These are phyloP conservation scores for Noctua pronuba DNA, from an alignment of 2,888 invertebrate genomes.

Conservation along the genomic window DNA sequence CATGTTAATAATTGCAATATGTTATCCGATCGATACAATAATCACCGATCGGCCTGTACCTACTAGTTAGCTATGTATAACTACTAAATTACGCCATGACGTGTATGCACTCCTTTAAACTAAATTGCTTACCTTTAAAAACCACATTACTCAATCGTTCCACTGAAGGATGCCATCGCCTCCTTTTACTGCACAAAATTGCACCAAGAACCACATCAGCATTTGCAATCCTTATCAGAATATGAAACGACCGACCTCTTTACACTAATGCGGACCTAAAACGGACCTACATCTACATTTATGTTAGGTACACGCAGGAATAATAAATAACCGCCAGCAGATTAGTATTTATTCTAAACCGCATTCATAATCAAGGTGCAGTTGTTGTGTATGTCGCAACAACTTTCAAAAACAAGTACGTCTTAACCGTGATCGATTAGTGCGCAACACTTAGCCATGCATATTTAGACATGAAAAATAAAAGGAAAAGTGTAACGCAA, in stretches of 20 bases:
- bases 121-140: slow-evolving; percentile 37
- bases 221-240: slow-evolving; percentile 53
- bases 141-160: slow-evolving; percentile 46
- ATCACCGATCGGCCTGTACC: not conserved
- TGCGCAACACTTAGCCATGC: slow-evolving; percentile 58
- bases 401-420: slow-evolving; percentile 59
- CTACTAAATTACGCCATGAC: not conserved
- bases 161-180: slow-evolving; percentile 38
- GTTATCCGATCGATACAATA: slow-evolving; percentile 14
- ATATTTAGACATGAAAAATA: slow-evolving; percentile 66
- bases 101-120: slow-evolving; percentile 8
- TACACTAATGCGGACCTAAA: slow-evolving; percentile 32
- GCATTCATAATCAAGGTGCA: slow-evolving; percentile 39
- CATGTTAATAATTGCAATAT: not conserved
- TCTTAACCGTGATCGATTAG: slow-evolving; percentile 64
- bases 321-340: slow-evolving; percentile 35
- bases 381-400: slow-evolving; percentile 48
- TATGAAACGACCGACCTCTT: slow-evolving; percentile 50
- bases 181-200: slow-evolving; percentile 50
- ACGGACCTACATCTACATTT: slow-evolving; percentile 28
- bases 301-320: slow-evolving; percentile 32
- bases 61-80: not conserved
- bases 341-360: slow-evolving; percentile 49
- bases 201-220: slow-evolving; percentile 43
- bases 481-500: slow-evolving; percentile 69